Evolutionary conservation across 2,797 vertebrate species (phyloP).

Genomic region (Rhyacichthys aspro): DNA sequence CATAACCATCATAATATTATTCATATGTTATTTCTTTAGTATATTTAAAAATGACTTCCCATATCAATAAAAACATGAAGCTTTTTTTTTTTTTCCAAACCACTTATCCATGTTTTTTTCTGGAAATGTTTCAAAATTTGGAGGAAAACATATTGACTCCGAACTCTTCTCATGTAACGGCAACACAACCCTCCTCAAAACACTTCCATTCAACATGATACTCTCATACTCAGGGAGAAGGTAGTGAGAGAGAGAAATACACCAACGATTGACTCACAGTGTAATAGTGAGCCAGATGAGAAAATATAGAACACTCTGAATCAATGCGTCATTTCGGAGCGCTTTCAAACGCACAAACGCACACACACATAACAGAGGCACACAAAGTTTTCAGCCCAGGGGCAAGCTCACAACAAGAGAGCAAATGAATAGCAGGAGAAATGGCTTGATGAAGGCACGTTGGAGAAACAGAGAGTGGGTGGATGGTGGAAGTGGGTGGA

Average conservation of each 20-base stretch:
- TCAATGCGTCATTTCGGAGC: slow-evolving; percentile 78
- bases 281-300: slow-evolving; percentile 76
- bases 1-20: no score
- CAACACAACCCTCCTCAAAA: slow-evolving; percentile 61
- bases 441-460: slow-evolving; percentile 54
- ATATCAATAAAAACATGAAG: no score
- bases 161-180: slow-evolving; percentile 51
- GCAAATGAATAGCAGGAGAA: slow-evolving; percentile 69
- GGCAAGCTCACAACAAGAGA: slow-evolving; percentile 71
- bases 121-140: no score
- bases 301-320: slow-evolving; percentile 75
- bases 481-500: slow-evolving; percentile 57
- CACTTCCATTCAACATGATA: slow-evolving; percentile 67
- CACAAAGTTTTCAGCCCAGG: slow-evolving; percentile 59
- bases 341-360: slow-evolving; percentile 50
- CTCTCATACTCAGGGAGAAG: slow-evolving; percentile 46
- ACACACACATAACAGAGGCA: slow-evolving; percentile 35
- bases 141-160: background rate
- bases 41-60: slow-evolving; percentile 33
- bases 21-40: no score
- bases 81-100: no score
- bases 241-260: slow-evolving; percentile 51
- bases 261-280: slow-evolving; percentile 67
- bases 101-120: no score
- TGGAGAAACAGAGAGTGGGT: slow-evolving; percentile 44